Conservation (phyloP, 2,888 invertebrate species). For the Lasioglossum morio region DNA sequence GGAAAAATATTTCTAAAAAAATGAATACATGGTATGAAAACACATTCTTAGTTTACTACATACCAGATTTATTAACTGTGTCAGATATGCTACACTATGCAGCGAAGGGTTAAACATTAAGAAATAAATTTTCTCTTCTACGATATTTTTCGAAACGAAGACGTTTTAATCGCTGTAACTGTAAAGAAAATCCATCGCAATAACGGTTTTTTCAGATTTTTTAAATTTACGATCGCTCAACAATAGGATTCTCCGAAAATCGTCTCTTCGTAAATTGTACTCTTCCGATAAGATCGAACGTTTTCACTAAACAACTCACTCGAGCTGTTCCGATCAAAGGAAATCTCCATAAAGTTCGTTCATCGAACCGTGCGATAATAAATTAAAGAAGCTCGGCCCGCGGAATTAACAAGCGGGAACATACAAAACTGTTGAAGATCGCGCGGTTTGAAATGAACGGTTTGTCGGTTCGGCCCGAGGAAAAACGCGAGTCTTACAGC, state of each 20-base stretch:
- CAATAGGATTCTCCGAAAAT: no score
- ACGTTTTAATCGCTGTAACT: no score
- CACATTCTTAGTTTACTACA: no score
- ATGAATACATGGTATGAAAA: no score
- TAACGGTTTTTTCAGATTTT: background rate
- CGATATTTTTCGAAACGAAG: no score
- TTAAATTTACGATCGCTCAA: no score
- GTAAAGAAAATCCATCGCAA: background rate
- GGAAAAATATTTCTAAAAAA: no score
- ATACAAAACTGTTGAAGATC: conserved; percentile 6
- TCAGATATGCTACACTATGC: no score
- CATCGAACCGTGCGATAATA: background rate
- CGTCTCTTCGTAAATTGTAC: no score
- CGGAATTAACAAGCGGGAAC: background rate
- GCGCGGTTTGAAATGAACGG: background rate
- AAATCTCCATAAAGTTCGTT: background rate
- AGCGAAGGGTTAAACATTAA: no score
- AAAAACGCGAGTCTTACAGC: background rate
- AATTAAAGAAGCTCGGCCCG: background rate
- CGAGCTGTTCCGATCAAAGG: background rate
- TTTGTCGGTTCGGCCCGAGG: background rate
- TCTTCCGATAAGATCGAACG: background rate
- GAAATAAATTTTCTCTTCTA: no score
- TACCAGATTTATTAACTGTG: no score
- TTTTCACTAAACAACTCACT: background rate